Base-by-base conservation (phyloP, 2,113 vertebrate species). In the Leucoraja erinaceus region DNA sequence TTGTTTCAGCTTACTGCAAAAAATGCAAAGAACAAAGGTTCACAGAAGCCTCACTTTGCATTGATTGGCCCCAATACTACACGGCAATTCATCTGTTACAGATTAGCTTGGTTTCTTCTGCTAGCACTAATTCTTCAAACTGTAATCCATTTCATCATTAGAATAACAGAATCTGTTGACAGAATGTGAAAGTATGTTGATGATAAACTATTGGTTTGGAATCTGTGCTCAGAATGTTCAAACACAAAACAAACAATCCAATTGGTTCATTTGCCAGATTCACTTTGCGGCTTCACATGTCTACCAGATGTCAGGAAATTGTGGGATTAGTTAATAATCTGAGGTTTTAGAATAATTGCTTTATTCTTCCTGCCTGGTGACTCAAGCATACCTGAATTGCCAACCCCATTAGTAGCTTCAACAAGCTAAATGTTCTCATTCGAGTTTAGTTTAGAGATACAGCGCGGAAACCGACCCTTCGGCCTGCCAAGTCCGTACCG, bases 241-340 rank as follows among this genome's bases (percentile, higher is more conserved):
- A 77, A 77, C 33, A 77, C 31, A 59, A 88, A 88, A 88, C 28
- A 63, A 88, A 66, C 25, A 31, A 88, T 63, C 31, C 12, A 7
- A 31, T 31, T 88, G 59, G n/a, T 14, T 66, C 59, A 31, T 33
- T 72, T 16, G n/a, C 61, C 59, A 33, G 11, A 14, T 61, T 83
- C 56, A 18, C 28, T 88, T 88, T 66, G 59, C 8, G 59, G 59
- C 12, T 63, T 88, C n/a, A 63, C n/a, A 61, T 88, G 31, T 14
- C 5, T 61, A 66, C 83, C 83, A 88, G 83, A 61, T 88, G 83
- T 66, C 83, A 31, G 59, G 83, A 88, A 88, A 88, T 88, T 66
- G 83, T n/a, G 63, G 83, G 83, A 88, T 88, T 88, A 88, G 83
- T 63, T 63, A 88, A 66, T 88, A 88, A 88, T 88, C 25, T 88